Conservation (phyloP, 2,888 invertebrate genomes). For the Hyposoter dolosus region DNA sequence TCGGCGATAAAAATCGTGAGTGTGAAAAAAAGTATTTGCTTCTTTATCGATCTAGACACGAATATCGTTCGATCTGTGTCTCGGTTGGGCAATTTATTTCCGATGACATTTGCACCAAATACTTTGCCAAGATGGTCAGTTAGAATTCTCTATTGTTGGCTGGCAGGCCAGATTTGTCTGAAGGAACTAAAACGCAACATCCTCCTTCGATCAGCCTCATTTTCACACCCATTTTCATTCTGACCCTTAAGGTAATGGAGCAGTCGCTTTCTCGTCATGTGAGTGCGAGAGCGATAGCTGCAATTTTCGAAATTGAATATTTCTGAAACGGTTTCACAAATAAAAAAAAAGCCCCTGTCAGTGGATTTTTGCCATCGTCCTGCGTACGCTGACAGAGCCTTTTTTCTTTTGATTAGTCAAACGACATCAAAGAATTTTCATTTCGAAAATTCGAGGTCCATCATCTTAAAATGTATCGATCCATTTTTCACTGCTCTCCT, state of each 20-base stretch:
- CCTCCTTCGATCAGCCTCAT: conserved; percentile 24
- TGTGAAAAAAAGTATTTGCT: background rate
- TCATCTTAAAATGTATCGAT: conserved; percentile 16
- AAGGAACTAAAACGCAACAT: conserved; percentile 59
- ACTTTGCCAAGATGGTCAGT: conserved; percentile 72
- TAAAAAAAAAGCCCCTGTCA: too few species aligned
- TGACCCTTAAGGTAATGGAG: too few species aligned
- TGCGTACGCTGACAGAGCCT: too few species aligned
- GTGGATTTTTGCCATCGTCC: too few species aligned
- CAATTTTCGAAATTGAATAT: too few species aligned
- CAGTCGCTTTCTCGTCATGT: too few species aligned
- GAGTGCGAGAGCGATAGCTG: too few species aligned
- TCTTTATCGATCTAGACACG: conserved; percentile 6
- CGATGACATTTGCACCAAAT: conserved; percentile 71
- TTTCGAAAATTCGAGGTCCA: too few species aligned
- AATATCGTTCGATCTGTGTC: conserved; percentile 55
- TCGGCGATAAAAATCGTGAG: background rate
- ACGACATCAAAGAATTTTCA: too few species aligned
- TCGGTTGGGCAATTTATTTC: conserved; percentile 61
- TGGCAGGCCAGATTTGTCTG: conserved; percentile 58
- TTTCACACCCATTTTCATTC: conserved; percentile 1
- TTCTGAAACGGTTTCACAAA: too few species aligned
- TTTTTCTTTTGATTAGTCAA: too few species aligned
- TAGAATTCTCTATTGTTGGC: conserved; percentile 70
- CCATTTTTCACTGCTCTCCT: background rate